Percentiles rank a stretch among this genome's conserved stretches.
These are phyloP conservation scores for Tragulus kanchil DNA, from an alignment of 2,113 vertebrate genomes.

Conservation along the genomic window DNA sequence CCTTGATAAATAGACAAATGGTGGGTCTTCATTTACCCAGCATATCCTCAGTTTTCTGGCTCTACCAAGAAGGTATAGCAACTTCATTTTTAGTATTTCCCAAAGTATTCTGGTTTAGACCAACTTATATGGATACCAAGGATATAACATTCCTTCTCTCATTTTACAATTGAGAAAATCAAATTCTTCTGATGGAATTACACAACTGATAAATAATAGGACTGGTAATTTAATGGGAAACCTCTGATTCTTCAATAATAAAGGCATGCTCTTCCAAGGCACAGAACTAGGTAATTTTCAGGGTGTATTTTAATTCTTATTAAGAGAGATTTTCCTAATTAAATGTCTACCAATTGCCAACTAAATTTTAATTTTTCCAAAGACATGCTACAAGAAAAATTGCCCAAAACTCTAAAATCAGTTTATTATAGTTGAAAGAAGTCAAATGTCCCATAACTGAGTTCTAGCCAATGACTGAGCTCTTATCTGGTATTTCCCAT, in stretches of 20 bases:
- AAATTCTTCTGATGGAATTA: not conserved
- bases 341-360: not conserved
- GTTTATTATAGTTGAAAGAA: not conserved
- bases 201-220: constrained; percentile 12
- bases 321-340: not conserved
- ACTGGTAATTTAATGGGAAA: not conserved
- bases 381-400: not conserved
- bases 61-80: not conserved
- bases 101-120: not conserved
- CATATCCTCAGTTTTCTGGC: not conserved
- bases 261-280: not conserved
- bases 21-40: not conserved
- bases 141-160: not conserved
- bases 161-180: not conserved
- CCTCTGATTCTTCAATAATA: not conserved
- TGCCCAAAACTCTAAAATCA: not conserved
- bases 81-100: not conserved
- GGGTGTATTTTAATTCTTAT: not conserved
- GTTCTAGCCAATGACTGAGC: not conserved
- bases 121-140: not conserved
- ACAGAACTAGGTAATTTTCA: not conserved
- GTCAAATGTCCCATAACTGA: not conserved
- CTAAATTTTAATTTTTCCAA: constrained; percentile 4
- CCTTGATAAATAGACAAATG: not conserved
- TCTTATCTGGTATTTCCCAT: not conserved